Evolutionary conservation across 2,888 invertebrate genomes (phyloP), one percentile per base, ranked within the genome.

Genomic region (Trichopoda pennipes): DNA sequence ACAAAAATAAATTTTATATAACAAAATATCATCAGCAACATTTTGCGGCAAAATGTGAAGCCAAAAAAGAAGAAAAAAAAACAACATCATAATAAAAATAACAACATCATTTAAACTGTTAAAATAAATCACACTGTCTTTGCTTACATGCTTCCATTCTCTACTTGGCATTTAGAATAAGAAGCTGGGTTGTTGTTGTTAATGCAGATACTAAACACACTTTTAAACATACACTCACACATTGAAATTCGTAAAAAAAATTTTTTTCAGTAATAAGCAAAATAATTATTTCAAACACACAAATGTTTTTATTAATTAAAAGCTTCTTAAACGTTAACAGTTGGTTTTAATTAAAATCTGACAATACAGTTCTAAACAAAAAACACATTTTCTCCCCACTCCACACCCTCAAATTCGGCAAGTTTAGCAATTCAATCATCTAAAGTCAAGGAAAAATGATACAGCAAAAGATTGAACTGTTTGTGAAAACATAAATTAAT

Each of bases 291-390:
- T 44, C 19, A 28, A 56, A 63, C 21, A 56, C 60, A 55, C 19
- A 61, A 73, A 68, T 55, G 61, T 63, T 81, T 32, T 63, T 58
- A 38, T 74, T 77, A 77, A 81, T 77, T 77, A 77, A 81, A 81
- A 73, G 63, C 77, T 58, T 61, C 81, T 73, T 77, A 77, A 68
- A 53, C 44, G 68, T 73, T 55, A 73, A 81, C 81, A 77, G 77
- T 63, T 77, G 77, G 44, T 63, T 76, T 66, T 72, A 47, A 61
- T 81, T 63, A 51, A 61, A 66, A 17, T 56, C 58, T 53, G 44
- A 58, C 28, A 23, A 7, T 19, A 58, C 21, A 19, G n/a, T 17
- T 17, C 32, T 32, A 2, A 17, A 9, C 6, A 38, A 6, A 7
- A n/a, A n/a, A n/a, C n/a, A n/a, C n/a, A n/a, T n/a, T n/a, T n/a